A percentile compares a stretch with the other conserved stretches of the same genome.
phyloP scores from a whole-genome alignment of 1,140 invertebrate species.

The Elymnias hypermnestra region DNA sequence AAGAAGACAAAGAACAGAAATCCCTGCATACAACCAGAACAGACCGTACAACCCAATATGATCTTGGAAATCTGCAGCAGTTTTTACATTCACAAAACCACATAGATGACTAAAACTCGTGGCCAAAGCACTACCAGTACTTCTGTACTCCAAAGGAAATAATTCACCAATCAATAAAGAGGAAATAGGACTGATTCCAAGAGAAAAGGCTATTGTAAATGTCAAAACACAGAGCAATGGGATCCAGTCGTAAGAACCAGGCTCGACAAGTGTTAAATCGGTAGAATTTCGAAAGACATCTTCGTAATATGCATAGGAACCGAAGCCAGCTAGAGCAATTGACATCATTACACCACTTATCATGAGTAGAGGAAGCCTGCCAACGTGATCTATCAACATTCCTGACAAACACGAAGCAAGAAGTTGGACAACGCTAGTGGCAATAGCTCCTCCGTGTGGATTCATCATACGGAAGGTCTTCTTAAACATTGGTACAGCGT shows the following conservation, averaged over 20 bases:
- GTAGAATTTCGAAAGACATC: slow-evolving; percentile 76
- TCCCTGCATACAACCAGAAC: slow-evolving; percentile 92
- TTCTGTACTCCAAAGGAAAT: slow-evolving; percentile 90
- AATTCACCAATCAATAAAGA: slow-evolving; percentile 93
- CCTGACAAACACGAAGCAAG: slow-evolving; percentile 88
- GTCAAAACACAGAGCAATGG: slow-evolving; percentile 88
- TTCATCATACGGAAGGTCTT: slow-evolving; percentile 89
- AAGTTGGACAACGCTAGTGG: slow-evolving; percentile 88
- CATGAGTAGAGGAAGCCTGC: slow-evolving; percentile 86
- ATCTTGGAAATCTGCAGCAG: slow-evolving; percentile 90
- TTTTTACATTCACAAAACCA: slow-evolving; percentile 94
- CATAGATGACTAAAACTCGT: slow-evolving; percentile 92
- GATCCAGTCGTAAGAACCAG: slow-evolving; percentile 86
- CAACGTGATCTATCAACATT: slow-evolving; percentile 88
- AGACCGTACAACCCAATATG: slow-evolving; percentile 88
- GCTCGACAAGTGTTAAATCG: slow-evolving; percentile 68
- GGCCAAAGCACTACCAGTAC: slow-evolving; percentile 89
- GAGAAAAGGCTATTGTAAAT: slow-evolving; percentile 91
- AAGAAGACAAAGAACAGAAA: slow-evolving; percentile 88
- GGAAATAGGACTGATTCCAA: slow-evolving; percentile 95
- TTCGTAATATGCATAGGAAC: slow-evolving; percentile 88
- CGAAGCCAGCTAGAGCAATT: slow-evolving; percentile 87
- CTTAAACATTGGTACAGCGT: slow-evolving; percentile 88
- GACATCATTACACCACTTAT: slow-evolving; percentile 90
- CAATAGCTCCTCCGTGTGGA: slow-evolving; percentile 89